These are phyloP conservation scores for Acrossocheilus fasciatus DNA, from an alignment of 2,797 vertebrate species.

Conservation along the genomic window DNA sequence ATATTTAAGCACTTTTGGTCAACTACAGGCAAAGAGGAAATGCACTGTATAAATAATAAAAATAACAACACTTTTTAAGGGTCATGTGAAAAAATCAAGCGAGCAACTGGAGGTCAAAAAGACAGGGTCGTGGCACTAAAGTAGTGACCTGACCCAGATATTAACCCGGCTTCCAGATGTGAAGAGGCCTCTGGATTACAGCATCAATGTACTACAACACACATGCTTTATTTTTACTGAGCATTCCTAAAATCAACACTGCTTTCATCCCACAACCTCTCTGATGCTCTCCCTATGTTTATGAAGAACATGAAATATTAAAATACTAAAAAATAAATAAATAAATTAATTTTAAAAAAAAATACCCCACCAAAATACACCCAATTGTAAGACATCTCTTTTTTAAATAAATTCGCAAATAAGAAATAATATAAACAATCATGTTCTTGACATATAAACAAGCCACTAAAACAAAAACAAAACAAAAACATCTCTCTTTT, in stretches of 20 bases:
- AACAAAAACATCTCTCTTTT: not conserved
- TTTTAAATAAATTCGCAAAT: not conserved
- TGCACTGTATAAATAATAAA: not conserved
- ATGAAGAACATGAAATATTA: not conserved
- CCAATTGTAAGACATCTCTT: not conserved
- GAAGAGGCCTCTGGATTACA: constrained; percentile 77
- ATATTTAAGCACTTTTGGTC: not conserved
- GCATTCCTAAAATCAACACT: constrained; percentile 69
- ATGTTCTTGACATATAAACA: not conserved
- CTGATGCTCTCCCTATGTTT: not conserved
- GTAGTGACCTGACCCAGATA: constrained; percentile 82
- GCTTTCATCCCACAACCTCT: not conserved
- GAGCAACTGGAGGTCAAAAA: constrained; percentile 71
- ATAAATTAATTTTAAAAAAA: no score
- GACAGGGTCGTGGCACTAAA: constrained; percentile 70
- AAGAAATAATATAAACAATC: not conserved
- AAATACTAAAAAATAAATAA: not conserved
- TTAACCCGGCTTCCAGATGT: constrained; percentile 84
- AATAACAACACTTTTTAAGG: not conserved
- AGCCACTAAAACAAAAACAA: not conserved
- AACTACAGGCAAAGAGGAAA: not conserved
- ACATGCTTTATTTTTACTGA: constrained; percentile 76
- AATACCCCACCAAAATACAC: not conserved
- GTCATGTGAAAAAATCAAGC: constrained; percentile 18
- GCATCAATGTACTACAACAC: constrained; percentile 74